phyloP scores from a whole-genome alignment of 1,140 invertebrate genomes.

The Caenorhabditis latens region DNA sequence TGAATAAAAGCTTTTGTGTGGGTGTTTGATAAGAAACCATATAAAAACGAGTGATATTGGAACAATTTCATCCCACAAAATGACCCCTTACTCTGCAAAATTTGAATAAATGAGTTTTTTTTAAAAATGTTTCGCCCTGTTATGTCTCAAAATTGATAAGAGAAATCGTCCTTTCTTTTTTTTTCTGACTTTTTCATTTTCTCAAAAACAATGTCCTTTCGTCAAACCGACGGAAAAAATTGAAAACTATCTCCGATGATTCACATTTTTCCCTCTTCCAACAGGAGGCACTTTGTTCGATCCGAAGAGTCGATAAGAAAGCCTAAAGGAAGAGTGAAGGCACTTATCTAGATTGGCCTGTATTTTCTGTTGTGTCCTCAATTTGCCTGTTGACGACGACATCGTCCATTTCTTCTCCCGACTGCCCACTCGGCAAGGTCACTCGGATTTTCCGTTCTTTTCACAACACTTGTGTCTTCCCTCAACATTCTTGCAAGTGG shows the following conservation, averaged over 20 bases:
- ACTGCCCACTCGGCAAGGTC: conserved; percentile 6
- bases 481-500: neutral
- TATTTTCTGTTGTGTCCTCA: conserved; percentile 29
- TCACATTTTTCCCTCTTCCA: neutral
- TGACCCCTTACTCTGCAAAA: no score
- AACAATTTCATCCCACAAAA: no score
- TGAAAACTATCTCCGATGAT: neutral
- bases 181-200: neutral
- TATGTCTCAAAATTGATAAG: no score
- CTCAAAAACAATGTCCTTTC: neutral
- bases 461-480: neutral
- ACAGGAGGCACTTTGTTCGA: neutral
- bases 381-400: neutral
- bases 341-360: conserved; percentile 54
- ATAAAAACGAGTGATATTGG: no score
- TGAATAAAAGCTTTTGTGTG: no score
- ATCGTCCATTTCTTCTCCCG: conserved; percentile 2
- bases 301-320: neutral
- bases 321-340: neutral
- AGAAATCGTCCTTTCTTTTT: neutral
- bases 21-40: no score
- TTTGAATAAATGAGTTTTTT: no score
- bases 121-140: no score
- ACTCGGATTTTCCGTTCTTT: conserved; percentile 1
- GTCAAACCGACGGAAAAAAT: neutral